Evolutionary conservation across 2,113 vertebrate species (phyloP).

Genomic region (Syngnathus scovelli): DNA sequence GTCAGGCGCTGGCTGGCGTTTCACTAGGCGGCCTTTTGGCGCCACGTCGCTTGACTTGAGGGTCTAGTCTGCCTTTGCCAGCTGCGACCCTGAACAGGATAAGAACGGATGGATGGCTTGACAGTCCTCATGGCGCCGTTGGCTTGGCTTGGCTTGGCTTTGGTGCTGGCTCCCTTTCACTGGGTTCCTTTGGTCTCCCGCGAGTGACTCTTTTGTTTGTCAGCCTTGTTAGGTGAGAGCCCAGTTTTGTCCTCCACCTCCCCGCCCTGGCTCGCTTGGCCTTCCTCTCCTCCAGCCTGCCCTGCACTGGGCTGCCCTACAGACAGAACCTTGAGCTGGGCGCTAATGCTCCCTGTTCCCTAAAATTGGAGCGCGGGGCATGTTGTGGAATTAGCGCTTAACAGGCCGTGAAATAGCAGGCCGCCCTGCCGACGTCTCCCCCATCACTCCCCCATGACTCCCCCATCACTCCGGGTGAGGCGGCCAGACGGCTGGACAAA

Average conservation of each 20-base stretch:
- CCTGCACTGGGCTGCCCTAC: conserved; percentile 25
- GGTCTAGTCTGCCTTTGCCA: too few relatives aligned
- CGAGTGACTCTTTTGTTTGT: conserved; percentile 20
- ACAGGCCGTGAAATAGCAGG: conserved; percentile 93
- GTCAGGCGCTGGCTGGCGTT: background rate
- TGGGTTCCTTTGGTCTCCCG: conserved; percentile 8
- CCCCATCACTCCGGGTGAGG: conserved; percentile 79
- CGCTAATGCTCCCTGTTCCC: conserved; percentile 73
- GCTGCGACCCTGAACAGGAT: too few relatives aligned
- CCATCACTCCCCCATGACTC: conserved; percentile 79
- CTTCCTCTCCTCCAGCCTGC: conserved; percentile 5
- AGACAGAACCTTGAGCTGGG: conserved; percentile 69
- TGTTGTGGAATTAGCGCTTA: conserved; percentile 87
- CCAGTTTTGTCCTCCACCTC: conserved; percentile 22
- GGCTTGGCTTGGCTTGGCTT: too few relatives aligned
- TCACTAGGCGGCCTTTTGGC: too few relatives aligned
- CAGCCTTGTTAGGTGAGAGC: conserved; percentile 34
- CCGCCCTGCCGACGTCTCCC: conserved; percentile 79
- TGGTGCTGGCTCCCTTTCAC: conserved; percentile 3
- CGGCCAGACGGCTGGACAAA: conserved; percentile 80
- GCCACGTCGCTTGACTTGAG: too few relatives aligned
- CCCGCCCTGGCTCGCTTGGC: conserved; percentile 16
- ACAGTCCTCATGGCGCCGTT: too few relatives aligned
- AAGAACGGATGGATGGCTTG: too few relatives aligned
- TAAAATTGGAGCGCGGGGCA: conserved; percentile 72